A percentile compares a stretch with the other conserved stretches of the same genome.
Conservation (phyloP, 2,888 invertebrate species). For the Polyommatus iphigenia region DNA sequence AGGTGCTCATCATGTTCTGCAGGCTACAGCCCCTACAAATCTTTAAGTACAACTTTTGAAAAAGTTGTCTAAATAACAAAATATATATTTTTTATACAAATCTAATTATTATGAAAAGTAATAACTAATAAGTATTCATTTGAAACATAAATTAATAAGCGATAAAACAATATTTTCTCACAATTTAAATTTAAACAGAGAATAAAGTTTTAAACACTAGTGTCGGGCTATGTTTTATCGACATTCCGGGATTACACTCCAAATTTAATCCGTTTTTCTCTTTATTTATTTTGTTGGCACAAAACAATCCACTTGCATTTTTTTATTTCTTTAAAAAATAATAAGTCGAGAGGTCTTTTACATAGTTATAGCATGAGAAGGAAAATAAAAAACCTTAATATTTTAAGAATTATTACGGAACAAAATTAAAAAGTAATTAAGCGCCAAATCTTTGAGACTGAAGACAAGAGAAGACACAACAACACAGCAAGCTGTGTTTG, state of each 20-base stretch:
- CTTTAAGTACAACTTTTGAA: too few species aligned
- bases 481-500: too few species aligned
- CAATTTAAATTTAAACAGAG: neutral
- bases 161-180: too few species aligned
- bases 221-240: constrained; percentile 3
- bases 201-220: neutral
- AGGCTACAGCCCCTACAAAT: too few species aligned
- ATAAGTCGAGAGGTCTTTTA: constrained; percentile 13
- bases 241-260: constrained; percentile 8
- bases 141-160: too few species aligned
- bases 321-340: neutral
- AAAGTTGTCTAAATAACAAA: too few species aligned
- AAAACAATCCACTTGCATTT: constrained; percentile 43
- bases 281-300: constrained; percentile 46
- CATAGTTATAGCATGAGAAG: neutral
- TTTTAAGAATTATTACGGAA: neutral
- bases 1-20: too few species aligned
- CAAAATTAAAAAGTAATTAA: neutral
- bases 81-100: too few species aligned
- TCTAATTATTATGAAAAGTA: too few species aligned
- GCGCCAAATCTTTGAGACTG: neutral
- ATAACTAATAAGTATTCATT: too few species aligned
- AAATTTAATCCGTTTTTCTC: neutral
- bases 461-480: neutral
- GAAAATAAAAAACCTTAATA: neutral